These are phyloP conservation scores for Drosophila helvetica DNA, from an alignment of 2,888 invertebrate genomes.

Conservation along the genomic window DNA sequence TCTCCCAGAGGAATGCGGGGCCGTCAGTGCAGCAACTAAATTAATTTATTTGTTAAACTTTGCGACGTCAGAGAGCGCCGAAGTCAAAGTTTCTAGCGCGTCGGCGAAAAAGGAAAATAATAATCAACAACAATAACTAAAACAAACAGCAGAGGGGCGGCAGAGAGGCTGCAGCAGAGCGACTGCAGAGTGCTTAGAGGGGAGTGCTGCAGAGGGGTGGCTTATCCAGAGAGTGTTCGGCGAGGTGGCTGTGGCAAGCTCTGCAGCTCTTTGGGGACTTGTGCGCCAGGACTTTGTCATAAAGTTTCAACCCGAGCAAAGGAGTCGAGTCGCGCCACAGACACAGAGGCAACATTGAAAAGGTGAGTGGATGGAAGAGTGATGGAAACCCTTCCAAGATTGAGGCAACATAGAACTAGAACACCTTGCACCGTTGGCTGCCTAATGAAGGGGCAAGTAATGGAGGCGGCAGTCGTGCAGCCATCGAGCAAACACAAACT, in stretches of 20 bases:
- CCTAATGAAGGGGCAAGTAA: conserved; percentile 39
- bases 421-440: conserved; percentile 39
- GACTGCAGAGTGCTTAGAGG: neutral
- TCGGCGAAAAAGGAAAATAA: conserved; percentile 28
- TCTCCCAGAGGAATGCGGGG: conserved; percentile 18
- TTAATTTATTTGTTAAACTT: conserved; percentile 78
- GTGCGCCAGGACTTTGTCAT: conserved; percentile 53
- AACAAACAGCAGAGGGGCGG: conserved; percentile 22
- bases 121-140: conserved; percentile 33
- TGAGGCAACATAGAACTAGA: conserved; percentile 6
- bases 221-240: conserved; percentile 12
- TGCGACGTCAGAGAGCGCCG: conserved; percentile 53
- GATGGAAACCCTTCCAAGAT: conserved; percentile 1
- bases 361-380: conserved; percentile 6
- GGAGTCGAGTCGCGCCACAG: neutral
- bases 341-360: conserved; percentile 1
- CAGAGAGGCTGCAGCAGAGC: too few species aligned
- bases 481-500: conserved; percentile 9
- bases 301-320: conserved; percentile 33
- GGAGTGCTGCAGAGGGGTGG: neutral
- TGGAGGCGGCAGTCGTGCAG: neutral
- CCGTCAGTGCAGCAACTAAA: conserved; percentile 60
- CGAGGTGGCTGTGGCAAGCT: conserved; percentile 21
- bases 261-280: conserved; percentile 59
- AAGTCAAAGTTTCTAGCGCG: conserved; percentile 60